Percentiles rank a stretch among this genome's conserved stretches.
Conservation (phyloP, 92 coral and sea anemone genomes). For the Porites lobata region DNA sequence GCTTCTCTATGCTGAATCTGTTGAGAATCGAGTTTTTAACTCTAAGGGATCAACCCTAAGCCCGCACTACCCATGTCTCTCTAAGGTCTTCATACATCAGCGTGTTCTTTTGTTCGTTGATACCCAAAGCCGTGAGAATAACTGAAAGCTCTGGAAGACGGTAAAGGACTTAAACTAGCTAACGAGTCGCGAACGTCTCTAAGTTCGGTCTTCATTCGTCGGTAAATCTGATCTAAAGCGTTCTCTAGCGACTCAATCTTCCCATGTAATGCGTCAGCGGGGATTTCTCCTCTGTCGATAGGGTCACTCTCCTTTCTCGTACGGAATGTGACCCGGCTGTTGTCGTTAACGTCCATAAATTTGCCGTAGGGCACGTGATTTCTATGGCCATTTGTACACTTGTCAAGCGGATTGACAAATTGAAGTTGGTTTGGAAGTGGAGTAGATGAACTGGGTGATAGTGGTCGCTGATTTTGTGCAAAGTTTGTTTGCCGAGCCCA, state of each 20-base stretch:
- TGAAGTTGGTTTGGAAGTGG: slow-evolving; percentile 34
- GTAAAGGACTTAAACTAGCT: slow-evolving; percentile 32
- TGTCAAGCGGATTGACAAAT: slow-evolving; percentile 12
- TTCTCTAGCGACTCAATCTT: slow-evolving; percentile 85
- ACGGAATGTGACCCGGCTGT: slow-evolving; percentile 26
- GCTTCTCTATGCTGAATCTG: neutral
- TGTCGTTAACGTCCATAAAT: slow-evolving; percentile 5
- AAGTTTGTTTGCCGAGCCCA: slow-evolving; percentile 32
- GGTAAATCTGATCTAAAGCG: slow-evolving; percentile 89
- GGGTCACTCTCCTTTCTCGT: slow-evolving; percentile 74
- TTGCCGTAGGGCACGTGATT: slow-evolving; percentile 6
- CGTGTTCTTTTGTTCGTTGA: neutral
- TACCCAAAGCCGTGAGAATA: neutral
- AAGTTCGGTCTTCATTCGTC: slow-evolving; percentile 89
- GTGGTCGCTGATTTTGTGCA: slow-evolving; percentile 3
- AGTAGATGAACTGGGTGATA: neutral
- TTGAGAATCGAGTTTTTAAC: neutral
- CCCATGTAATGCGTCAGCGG: slow-evolving; percentile 75
- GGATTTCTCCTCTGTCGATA: slow-evolving; percentile 79
- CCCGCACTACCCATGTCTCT: neutral
- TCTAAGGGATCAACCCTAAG: neutral
- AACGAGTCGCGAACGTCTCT: slow-evolving; percentile 87
- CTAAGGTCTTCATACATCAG: neutral
- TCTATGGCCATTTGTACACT: slow-evolving; percentile 4
- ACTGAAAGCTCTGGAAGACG: neutral